Evolutionary conservation across 2,113 vertebrate genomes (phyloP).

Genomic region (Xiphorhynchus elegans): DNA sequence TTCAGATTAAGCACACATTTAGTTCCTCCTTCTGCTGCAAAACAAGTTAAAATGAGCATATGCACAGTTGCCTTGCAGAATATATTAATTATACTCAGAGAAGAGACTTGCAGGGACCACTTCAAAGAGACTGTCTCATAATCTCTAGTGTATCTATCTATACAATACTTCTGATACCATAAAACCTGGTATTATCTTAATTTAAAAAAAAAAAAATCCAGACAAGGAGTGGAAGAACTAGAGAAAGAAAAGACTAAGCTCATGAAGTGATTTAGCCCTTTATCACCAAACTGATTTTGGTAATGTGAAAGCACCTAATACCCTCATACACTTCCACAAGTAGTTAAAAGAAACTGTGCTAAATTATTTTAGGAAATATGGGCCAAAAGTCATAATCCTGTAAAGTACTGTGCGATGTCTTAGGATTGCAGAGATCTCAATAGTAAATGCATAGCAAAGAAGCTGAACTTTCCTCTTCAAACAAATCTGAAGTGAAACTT

Average conservation of each 20-base stretch:
- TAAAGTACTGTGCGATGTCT: background rate
- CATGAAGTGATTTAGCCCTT: background rate
- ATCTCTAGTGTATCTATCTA: background rate
- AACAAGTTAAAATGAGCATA: background rate
- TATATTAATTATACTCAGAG: background rate
- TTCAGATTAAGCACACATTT: constrained; percentile 14
- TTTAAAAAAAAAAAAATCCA: background rate
- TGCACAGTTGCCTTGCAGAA: background rate
- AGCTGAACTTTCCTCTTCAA: background rate
- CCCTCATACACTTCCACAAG: background rate
- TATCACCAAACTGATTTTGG: background rate
- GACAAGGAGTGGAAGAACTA: background rate
- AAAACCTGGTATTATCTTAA: background rate
- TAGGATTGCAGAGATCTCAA: background rate
- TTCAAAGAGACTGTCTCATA: background rate
- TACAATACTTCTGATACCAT: background rate
- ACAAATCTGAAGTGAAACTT: background rate
- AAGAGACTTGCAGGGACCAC: background rate
- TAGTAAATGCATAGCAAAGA: background rate
- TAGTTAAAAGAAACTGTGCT: background rate
- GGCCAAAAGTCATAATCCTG: background rate
- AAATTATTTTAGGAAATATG: background rate
- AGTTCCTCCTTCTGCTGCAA: background rate
- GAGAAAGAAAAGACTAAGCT: background rate
- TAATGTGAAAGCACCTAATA: background rate